Evolutionary conservation across 2,113 vertebrate species (phyloP), one percentile per base, ranked within the genome.

Genomic region (Cairina moschata): DNA sequence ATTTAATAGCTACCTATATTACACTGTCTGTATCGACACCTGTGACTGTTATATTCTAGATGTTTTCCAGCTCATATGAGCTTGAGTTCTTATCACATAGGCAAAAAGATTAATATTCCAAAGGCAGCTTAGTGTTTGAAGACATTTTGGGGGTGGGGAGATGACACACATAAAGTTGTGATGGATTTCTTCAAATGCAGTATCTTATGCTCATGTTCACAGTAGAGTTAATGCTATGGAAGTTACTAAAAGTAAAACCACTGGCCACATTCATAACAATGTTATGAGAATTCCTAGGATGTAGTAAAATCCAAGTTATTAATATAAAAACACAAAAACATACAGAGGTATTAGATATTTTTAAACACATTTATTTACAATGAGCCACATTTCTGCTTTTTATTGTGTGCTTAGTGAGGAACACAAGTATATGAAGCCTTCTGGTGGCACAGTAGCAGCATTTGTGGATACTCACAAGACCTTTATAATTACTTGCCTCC

Each of bases 1-100:
- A 78, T 96, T 94, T 62, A 84, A 96, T 86, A 86, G 76, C 62
- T 90, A 68, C 76, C 85, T 82, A 44, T 69, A 90, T 73, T 90
- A 88, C 44, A 69, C 29, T 76, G 90, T 91, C 91, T 95, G 68
- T 60, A 93, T 73, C 1, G 3, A 87, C 93, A 97, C 89, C 96
- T 96, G 90, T 81, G 81, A 66, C 72, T 87, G 28, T 90, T 92
- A 79, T 73, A 60, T 90, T 90, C 38, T 71, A 88, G 13, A 38
- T 28, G 40, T n/a, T 93, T 92, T 80, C 63, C 74, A 82, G 46
- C 65, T 94, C 75, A 80, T 95, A 69, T 7, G 31, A 91, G 77
- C 72, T 88, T 66, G 36, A 71, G 25, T 75, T 94, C 69, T 91
- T 73, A 83, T 59, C 88, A 74, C 74, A 85, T 71, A 76, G 46